Percentiles rank a stretch among this genome's conserved stretches.
phyloP scores from a whole-genome alignment of 2,113 vertebrate species.

The Indicator indicator region DNA sequence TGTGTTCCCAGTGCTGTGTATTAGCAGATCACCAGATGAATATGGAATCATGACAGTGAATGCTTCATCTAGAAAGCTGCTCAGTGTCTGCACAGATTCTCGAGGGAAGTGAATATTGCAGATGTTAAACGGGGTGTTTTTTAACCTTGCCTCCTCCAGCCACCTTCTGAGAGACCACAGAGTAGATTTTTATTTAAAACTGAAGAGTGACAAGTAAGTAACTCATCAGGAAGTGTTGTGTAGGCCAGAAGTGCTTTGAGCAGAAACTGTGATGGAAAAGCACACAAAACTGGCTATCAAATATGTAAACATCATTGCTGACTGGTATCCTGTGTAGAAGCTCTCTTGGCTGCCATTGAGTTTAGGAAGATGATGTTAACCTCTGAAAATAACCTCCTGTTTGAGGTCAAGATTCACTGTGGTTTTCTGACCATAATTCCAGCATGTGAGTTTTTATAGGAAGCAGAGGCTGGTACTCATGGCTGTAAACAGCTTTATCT shows the following conservation, averaged over 20 bases:
- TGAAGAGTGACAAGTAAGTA: neutral
- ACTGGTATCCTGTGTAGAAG: neutral
- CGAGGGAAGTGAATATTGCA: neutral
- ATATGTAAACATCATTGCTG: neutral
- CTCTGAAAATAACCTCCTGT: conserved; percentile 7
- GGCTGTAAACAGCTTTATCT: conserved; percentile 28
- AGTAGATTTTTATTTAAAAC: neutral
- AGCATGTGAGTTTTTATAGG: neutral
- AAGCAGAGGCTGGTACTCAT: neutral
- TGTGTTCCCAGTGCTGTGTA: neutral
- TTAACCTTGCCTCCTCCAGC: neutral
- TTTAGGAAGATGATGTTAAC: neutral
- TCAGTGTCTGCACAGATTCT: neutral
- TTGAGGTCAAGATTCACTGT: neutral
- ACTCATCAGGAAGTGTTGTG: neutral
- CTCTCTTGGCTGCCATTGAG: neutral
- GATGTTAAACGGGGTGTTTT: neutral
- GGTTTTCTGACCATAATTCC: conserved; percentile 13
- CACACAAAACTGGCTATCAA: neutral
- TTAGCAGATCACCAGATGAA: neutral
- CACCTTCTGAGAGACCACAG: neutral
- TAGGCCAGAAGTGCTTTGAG: neutral
- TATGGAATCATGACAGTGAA: neutral
- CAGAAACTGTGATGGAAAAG: neutral
- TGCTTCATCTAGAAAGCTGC: neutral